phyloP scores from a whole-genome alignment of 2,888 invertebrate genomes.

The Nyleta sp. region DNA sequence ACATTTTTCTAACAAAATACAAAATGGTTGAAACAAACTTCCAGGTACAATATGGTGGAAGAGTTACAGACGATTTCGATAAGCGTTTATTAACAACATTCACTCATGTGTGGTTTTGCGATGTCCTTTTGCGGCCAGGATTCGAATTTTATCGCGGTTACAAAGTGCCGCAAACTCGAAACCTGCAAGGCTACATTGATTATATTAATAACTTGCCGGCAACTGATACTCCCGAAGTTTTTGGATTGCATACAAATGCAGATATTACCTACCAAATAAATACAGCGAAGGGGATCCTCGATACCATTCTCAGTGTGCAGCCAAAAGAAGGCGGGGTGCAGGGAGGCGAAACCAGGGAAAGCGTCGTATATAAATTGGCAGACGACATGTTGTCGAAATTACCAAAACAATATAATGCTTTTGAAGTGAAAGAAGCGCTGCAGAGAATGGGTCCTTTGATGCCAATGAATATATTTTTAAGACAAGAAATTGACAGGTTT shows the following conservation, averaged over 20 bases:
- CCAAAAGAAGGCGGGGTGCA: constrained; percentile 97
- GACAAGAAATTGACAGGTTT: constrained; percentile 86
- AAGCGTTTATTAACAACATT: constrained; percentile 96
- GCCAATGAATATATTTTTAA: constrained; percentile 97
- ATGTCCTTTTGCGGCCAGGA: constrained; percentile 91
- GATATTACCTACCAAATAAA: constrained; percentile 99
- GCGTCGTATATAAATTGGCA: constrained; percentile 94
- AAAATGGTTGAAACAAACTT: too few relatives aligned
- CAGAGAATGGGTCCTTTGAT: constrained; percentile 95
- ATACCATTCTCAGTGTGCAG: constrained; percentile 97
- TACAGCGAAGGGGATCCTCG: constrained; percentile 95
- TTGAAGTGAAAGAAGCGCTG: constrained; percentile 95
- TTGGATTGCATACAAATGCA: constrained; percentile 98
- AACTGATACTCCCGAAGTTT: constrained; percentile 96
- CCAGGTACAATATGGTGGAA: constrained; percentile 89
- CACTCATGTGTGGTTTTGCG: constrained; percentile 98
- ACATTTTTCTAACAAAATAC: too few relatives aligned
- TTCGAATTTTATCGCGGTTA: constrained; percentile 98
- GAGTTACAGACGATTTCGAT: constrained; percentile 99
- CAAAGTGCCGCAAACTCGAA: constrained; percentile 93
- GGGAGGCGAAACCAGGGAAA: constrained; percentile 96
- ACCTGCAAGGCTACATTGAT: constrained; percentile 91
- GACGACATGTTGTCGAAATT: constrained; percentile 96
- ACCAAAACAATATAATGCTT: constrained; percentile 93
- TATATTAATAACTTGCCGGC: constrained; percentile 93